Percentiles rank a stretch among this genome's conserved stretches.
phyloP scores from a whole-genome alignment of 2,113 vertebrate species.

The Leptocoma aspasia region DNA sequence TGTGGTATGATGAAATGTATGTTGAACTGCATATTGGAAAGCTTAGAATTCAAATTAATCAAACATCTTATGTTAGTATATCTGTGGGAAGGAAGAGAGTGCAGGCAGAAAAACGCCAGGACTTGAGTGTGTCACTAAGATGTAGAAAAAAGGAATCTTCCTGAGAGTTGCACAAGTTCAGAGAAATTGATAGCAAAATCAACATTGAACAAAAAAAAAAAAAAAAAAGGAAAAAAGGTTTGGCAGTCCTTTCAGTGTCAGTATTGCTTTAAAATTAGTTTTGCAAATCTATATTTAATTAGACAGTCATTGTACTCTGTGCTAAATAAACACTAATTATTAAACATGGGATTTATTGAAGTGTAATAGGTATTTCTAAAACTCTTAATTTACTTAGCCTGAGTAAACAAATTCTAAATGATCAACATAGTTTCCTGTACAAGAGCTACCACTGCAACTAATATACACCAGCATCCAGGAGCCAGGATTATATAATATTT shows the following conservation, averaged over 20 bases:
- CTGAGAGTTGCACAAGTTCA: background rate
- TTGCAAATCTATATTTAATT: slow-evolving; percentile 27
- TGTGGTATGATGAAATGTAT: background rate
- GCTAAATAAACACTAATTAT: slow-evolving; percentile 30
- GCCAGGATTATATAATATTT: background rate
- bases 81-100: background rate
- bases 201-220: background rate
- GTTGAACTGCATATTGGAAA: background rate
- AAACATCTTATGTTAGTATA: background rate
- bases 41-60: background rate
- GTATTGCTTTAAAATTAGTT: slow-evolving; percentile 29
- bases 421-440: background rate
- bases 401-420: background rate
- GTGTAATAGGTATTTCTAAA: background rate
- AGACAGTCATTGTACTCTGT: background rate
- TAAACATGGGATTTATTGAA: slow-evolving; percentile 21
- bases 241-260: background rate
- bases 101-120: background rate
- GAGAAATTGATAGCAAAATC: background rate
- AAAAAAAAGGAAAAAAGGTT: background rate
- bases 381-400: background rate
- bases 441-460: background rate
- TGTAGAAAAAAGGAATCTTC: background rate
- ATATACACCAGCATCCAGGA: background rate
- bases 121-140: background rate